phyloP scores from a whole-genome alignment of 2,888 invertebrate species.

The Drosophila subquinaria region DNA sequence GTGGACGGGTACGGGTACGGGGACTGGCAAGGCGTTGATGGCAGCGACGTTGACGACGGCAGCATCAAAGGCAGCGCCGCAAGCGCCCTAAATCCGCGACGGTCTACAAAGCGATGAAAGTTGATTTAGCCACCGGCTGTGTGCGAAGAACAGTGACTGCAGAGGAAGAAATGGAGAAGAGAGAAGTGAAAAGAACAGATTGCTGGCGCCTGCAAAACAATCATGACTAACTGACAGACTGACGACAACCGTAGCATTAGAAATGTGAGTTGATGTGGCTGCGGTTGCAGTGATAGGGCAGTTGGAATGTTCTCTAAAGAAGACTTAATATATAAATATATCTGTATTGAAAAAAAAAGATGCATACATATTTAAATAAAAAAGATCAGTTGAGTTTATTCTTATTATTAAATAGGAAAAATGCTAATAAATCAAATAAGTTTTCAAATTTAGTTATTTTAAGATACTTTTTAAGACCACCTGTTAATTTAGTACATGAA shows the following conservation, averaged over 20 bases:
- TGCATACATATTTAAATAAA: not conserved
- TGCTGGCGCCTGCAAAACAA: conserved; percentile 36
- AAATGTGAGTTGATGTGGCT: conserved; percentile 5
- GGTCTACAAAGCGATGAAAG: conserved; percentile 33
- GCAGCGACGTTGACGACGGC: conserved; percentile 42
- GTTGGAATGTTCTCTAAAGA: not conserved
- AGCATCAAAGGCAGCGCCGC: conserved; percentile 70
- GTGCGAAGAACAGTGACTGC: not conserved
- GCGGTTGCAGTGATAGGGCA: not conserved
- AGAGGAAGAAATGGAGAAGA: not conserved
- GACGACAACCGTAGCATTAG: conserved; percentile 26
- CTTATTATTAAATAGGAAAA: too few species aligned
- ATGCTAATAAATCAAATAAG: too few species aligned
- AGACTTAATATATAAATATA: not conserved
- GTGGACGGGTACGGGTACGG: not conserved
- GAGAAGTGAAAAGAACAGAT: conserved; percentile 16
- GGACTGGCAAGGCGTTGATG: conserved; percentile 67
- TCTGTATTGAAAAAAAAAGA: not conserved
- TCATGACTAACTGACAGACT: conserved; percentile 32
- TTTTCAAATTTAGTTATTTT: too few species aligned
- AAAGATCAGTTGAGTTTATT: not conserved
- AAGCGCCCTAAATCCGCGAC: conserved; percentile 49
- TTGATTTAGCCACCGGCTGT: conserved; percentile 42
- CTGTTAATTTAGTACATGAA: not conserved
- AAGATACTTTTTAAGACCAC: not conserved